Evolutionary conservation across 2,113 vertebrate species (phyloP), one percentile per base, ranked within the genome.

Genomic region (Mesocricetus auratus): DNA sequence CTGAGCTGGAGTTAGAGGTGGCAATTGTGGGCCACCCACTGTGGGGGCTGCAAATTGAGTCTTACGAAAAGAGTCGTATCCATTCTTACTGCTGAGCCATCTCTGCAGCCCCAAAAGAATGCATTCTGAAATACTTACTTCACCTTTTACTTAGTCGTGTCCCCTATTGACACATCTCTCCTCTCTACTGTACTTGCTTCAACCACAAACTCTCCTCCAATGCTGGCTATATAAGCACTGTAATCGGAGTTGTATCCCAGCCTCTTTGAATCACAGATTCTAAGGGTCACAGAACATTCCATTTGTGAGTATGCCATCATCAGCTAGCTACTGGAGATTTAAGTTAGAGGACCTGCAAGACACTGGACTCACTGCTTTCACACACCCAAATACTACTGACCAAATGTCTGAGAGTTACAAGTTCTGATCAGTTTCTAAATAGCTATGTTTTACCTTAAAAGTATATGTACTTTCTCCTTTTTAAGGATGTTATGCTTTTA

Each of bases 91-190:
- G 77, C 56, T 62, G 15, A 47, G 26, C 74, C 74, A 77, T 77
- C 42, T 47, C 42, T 47, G 74, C 26, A 77, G 42, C 26, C 42
- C 24, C 74, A 77, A 42, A 86, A 17, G 89, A 82, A 78, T 81
- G 29, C 53, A 82, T 89, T 96, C 42, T 78, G n/a, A 86, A 33
- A 79, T 68, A 79, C 45, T 91, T 94, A 77, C 29, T 86, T 94
- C 53, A 88, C 58, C 68, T 68, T 91, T 93, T 29, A 86, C 10
- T 45, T 7, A 86, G 22, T 31, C 47, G 5, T 58, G 56, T 93
- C 45, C 75, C 36, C 60, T 73, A n/a, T 0, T 86, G 91, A n/a
- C 33, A 85, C 31, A 69, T 79, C 31, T 95, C 11, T 83, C 16
- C 74, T 90, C 42, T 92, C 15, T 83, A 60, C 0, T 79, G 12